These are phyloP conservation scores for Thyatira batis DNA, from an alignment of 2,888 invertebrate genomes.

Conservation along the genomic window DNA sequence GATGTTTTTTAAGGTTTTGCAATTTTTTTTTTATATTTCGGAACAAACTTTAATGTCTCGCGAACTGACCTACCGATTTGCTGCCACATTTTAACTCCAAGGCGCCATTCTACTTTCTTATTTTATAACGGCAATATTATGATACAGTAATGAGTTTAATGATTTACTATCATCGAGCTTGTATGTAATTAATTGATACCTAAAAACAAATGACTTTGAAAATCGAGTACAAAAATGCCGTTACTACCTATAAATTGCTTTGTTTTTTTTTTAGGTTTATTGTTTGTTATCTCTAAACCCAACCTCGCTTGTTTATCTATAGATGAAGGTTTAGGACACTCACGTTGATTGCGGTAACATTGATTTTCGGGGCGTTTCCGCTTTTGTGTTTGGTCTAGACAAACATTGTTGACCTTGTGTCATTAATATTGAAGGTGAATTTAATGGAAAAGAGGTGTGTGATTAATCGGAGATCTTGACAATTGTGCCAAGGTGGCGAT, in stretches of 20 bases:
- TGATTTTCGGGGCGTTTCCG: conserved; percentile 20
- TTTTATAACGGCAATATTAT: conserved; percentile 44
- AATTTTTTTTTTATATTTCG: conserved; percentile 66
- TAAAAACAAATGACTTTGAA: not conserved
- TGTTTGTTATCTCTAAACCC: not conserved
- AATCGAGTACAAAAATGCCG: not conserved
- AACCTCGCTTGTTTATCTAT: not conserved
- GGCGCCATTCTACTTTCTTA: conserved; percentile 59
- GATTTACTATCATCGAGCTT: conserved; percentile 28
- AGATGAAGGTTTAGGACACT: not conserved
- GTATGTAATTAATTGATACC: not conserved
- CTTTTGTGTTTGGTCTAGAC: conserved; percentile 37
- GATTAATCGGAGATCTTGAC: conserved; percentile 51
- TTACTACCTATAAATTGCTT: not conserved
- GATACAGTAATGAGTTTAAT: conserved; percentile 38
- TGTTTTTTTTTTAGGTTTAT: not conserved
- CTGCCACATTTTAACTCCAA: conserved; percentile 30
- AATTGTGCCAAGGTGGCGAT: conserved; percentile 69
- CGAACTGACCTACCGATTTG: conserved; percentile 44
- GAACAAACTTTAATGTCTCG: conserved; percentile 56
- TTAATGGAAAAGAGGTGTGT: conserved; percentile 51
- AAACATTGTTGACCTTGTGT: conserved; percentile 61
- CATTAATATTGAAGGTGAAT: conserved; percentile 46
- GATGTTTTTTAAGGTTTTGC: conserved; percentile 65
- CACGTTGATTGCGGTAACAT: conserved; percentile 12